These are phyloP conservation scores for Plumapathes pennacea DNA, from an alignment of 92 coral and sea anemone genomes.

Conservation along the genomic window DNA sequence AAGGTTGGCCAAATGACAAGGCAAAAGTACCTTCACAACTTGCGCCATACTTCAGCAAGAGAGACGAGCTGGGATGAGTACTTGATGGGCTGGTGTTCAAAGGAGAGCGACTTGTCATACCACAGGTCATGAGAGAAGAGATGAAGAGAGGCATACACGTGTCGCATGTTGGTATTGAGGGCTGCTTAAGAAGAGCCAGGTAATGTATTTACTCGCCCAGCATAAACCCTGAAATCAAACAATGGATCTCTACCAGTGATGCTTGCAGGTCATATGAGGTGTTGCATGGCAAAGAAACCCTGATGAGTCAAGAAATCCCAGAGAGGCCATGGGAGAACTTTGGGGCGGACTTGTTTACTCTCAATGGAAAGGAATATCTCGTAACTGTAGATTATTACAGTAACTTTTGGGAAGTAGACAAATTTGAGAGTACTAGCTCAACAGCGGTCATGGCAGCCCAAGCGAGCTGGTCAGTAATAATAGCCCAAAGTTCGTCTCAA, in stretches of 20 bases:
- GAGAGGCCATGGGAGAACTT: constrained; percentile 1
- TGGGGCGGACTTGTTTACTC: not conserved
- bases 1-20: constrained; percentile 22
- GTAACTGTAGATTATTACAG: not conserved
- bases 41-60: constrained; percentile 12
- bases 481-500: not conserved
- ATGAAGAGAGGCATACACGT: constrained; percentile 1
- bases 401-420: constrained; percentile 11
- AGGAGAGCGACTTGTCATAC: constrained; percentile 7
- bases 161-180: constrained; percentile 10
- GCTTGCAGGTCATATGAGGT: not conserved
- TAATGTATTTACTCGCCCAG: too few relatives aligned
- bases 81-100: constrained; percentile 18
- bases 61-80: constrained; percentile 8
- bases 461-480: too few relatives aligned
- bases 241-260: not conserved
- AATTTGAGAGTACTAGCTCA: not conserved
- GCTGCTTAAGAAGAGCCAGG: constrained; percentile 6
- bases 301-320: constrained; percentile 6
- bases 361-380: constrained; percentile 5
- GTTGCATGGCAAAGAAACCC: constrained; percentile 1
- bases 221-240: too few relatives aligned
- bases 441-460: not conserved
- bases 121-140: not conserved
- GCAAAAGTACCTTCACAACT: constrained; percentile 4